Evolutionary conservation across 2,888 invertebrate genomes (phyloP).

Genomic region (Parasteatoda lunata): DNA sequence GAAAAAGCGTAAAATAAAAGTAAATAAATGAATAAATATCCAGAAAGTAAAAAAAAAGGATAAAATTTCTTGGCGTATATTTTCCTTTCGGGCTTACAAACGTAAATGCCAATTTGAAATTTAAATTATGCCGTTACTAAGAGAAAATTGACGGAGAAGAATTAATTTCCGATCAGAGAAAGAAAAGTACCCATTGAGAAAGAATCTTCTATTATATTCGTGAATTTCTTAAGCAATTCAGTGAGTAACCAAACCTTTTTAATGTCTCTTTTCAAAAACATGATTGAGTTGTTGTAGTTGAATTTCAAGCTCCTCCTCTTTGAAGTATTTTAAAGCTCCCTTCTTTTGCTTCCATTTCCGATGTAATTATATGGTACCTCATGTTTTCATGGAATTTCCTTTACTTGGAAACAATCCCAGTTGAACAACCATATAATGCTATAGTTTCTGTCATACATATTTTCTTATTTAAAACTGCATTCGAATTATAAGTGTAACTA

Average conservation of each 20-base stretch:
- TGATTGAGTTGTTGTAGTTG: constrained; percentile 54
- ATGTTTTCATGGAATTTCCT: background rate
- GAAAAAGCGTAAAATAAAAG: background rate
- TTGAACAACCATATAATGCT: no score
- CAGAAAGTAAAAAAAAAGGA: background rate
- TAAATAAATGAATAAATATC: background rate
- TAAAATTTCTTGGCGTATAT: background rate
- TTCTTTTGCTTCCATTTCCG: constrained; percentile 35
- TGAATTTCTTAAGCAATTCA: constrained; percentile 16
- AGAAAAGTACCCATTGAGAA: constrained; percentile 11
- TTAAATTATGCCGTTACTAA: constrained; percentile 30
- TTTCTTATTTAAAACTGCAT: no score
- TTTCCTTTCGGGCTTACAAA: background rate
- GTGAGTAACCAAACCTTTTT: constrained; percentile 50
- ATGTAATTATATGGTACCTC: constrained; percentile 45
- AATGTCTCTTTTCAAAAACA: constrained; percentile 52
- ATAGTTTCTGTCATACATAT: no score
- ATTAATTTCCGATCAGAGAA: constrained; percentile 32
- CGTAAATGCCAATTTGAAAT: constrained; percentile 40
- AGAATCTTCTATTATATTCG: constrained; percentile 36
- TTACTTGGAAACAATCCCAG: no score
- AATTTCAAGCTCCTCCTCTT: constrained; percentile 50
- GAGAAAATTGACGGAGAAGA: constrained; percentile 6
- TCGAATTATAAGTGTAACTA: no score
- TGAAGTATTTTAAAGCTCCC: constrained; percentile 31